Percentiles rank a stretch among this genome's conserved stretches.
Evolutionary conservation across 2,113 vertebrate genomes (phyloP).

Genomic region (Astur gentilis): DNA sequence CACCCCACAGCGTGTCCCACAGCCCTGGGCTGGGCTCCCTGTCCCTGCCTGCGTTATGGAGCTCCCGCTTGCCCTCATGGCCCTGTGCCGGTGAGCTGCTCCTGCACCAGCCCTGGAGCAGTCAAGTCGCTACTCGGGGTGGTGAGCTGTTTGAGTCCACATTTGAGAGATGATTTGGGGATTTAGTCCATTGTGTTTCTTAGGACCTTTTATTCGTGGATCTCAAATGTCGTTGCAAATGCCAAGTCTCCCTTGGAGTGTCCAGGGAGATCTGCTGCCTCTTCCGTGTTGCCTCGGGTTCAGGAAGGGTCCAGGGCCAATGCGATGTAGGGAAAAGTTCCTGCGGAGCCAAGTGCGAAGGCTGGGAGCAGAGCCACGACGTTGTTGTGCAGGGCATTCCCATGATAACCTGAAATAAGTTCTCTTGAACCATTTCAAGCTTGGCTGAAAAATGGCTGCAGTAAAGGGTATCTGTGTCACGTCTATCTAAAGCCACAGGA

Average conservation of each 20-base stretch:
- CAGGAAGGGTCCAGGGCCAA: neutral
- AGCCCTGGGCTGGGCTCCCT: neutral
- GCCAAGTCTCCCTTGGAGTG: neutral
- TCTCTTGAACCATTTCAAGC: neutral
- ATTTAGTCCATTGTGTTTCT: neutral
- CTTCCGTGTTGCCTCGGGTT: neutral
- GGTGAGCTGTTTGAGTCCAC: neutral
- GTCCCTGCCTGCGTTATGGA: no score
- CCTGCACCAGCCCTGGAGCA: neutral
- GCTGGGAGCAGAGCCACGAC: neutral
- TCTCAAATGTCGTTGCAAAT: neutral
- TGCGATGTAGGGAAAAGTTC: neutral
- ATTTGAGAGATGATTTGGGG: neutral
- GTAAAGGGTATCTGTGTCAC: neutral
- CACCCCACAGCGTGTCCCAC: neutral
- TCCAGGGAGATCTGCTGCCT: neutral
- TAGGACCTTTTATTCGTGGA: neutral
- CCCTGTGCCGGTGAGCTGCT: neutral
- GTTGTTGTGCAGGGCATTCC: neutral
- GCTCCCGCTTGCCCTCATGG: neutral
- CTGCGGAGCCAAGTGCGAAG: neutral
- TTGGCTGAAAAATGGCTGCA: neutral
- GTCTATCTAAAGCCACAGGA: neutral
- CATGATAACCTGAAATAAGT: accelerated
- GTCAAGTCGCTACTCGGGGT: no score